phyloP scores from a whole-genome alignment of 2,113 vertebrate species.

The Brienomyrus longianalis region DNA sequence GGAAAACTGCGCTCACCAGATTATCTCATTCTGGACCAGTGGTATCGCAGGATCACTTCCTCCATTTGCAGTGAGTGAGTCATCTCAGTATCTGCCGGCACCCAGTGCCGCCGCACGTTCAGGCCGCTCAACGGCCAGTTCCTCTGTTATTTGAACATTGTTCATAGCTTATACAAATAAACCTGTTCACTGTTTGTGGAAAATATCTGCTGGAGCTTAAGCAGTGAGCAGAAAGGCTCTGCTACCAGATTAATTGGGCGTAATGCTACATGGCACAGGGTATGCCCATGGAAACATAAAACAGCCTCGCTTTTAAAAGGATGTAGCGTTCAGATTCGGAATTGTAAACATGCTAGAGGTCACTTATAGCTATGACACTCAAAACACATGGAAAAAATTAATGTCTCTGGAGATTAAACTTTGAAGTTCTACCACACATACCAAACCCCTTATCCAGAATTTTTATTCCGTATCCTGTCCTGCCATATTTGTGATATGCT shows the following conservation, averaged over 20 bases:
- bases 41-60: neutral
- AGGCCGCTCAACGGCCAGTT: neutral
- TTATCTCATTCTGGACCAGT: neutral
- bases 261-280: neutral
- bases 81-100: neutral
- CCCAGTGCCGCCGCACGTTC: neutral
- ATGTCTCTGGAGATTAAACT: neutral
- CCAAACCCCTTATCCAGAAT: neutral
- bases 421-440: neutral
- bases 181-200: constrained; percentile 4
- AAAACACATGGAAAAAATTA: neutral
- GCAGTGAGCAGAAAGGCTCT: neutral
- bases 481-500: neutral
- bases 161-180: constrained; percentile 6
- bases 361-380: neutral
- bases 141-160: neutral
- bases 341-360: neutral
- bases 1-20: neutral
- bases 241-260: neutral
- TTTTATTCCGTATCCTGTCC: neutral
- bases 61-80: neutral
- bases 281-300: neutral
- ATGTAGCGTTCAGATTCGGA: neutral
- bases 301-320: neutral
- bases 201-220: constrained; percentile 4